These are phyloP conservation scores for Vanessa atalanta DNA, from an alignment of 1,140 invertebrate genomes.

Conservation along the genomic window DNA sequence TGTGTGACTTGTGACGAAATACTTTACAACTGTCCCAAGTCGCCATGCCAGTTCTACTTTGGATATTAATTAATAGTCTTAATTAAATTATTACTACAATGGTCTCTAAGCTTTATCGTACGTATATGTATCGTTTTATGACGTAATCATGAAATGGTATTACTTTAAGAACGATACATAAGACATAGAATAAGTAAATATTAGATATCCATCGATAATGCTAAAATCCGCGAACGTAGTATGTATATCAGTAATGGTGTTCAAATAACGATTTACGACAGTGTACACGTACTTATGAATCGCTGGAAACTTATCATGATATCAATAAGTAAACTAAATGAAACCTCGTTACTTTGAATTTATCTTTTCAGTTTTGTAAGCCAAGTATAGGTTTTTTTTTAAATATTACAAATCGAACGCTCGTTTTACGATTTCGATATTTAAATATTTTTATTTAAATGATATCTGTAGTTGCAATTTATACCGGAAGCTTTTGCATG, in stretches of 20 bases:
- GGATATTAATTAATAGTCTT: too few species aligned
- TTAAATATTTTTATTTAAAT: too few species aligned
- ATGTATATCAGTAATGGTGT: conserved; percentile 48
- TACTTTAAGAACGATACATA: not conserved
- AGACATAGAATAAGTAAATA: not conserved
- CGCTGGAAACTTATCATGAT: conserved; percentile 56
- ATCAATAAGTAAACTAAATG: conserved; percentile 66
- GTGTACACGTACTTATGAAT: conserved; percentile 49
- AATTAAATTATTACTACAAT: too few species aligned
- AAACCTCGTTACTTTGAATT: conserved; percentile 57
- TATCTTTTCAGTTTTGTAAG: conserved; percentile 42
- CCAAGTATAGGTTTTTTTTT: conserved; percentile 4
- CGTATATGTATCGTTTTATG: too few species aligned
- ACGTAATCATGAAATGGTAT: not conserved
- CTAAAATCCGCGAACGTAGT: conserved; percentile 52
- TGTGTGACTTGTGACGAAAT: too few species aligned
- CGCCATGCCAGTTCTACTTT: too few species aligned
- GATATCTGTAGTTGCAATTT: too few species aligned
- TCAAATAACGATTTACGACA: conserved; percentile 52
- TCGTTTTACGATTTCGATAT: not conserved
- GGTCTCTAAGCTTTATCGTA: too few species aligned
- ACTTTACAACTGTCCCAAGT: too few species aligned
- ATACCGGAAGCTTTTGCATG: too few species aligned
- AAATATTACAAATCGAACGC: not conserved
- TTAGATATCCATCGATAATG: conserved; percentile 21